Percentiles rank a stretch among this genome's conserved stretches.
Evolutionary conservation across 2,797 vertebrate species (phyloP).

Genomic region (Takifugu rubripes): DNA sequence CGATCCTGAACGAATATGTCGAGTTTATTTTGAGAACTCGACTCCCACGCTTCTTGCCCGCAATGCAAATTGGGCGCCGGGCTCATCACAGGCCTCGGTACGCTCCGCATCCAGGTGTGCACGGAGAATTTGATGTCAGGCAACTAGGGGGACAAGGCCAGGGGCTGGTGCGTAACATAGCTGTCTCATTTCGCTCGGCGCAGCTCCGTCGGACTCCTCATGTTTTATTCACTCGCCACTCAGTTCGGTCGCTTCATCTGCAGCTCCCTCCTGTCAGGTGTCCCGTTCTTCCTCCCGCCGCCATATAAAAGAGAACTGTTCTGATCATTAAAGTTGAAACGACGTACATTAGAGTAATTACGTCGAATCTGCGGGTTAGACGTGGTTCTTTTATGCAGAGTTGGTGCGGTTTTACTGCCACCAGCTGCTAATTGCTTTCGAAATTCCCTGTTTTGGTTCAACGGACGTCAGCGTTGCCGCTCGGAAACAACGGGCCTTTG

Average conservation of each 20-base stretch:
- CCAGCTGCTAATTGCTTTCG: too few species aligned
- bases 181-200: slow-evolving; percentile 45
- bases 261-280: slow-evolving; percentile 8
- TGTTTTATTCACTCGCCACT: slow-evolving; percentile 55
- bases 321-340: slow-evolving; percentile 20
- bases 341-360: not conserved
- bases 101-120: slow-evolving; percentile 31
- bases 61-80: slow-evolving; percentile 13
- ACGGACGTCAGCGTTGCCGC: too few species aligned
- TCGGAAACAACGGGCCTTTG: too few species aligned
- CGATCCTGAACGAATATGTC: slow-evolving; percentile 3
- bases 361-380: too few species aligned
- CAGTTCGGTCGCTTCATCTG: slow-evolving; percentile 31
- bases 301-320: slow-evolving; percentile 9
- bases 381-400: too few species aligned
- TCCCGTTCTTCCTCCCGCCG: not conserved
- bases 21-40: slow-evolving; percentile 18
- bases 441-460: too few species aligned
- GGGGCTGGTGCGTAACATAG: slow-evolving; percentile 40
- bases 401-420: too few species aligned
- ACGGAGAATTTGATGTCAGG: slow-evolving; percentile 32
- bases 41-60: slow-evolving; percentile 4
- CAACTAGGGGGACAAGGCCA: slow-evolving; percentile 44
- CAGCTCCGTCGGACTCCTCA: slow-evolving; percentile 27
- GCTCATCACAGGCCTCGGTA: slow-evolving; percentile 35